phyloP scores from a whole-genome alignment of 2,113 vertebrate species.

The Paedocypris sp. region DNA sequence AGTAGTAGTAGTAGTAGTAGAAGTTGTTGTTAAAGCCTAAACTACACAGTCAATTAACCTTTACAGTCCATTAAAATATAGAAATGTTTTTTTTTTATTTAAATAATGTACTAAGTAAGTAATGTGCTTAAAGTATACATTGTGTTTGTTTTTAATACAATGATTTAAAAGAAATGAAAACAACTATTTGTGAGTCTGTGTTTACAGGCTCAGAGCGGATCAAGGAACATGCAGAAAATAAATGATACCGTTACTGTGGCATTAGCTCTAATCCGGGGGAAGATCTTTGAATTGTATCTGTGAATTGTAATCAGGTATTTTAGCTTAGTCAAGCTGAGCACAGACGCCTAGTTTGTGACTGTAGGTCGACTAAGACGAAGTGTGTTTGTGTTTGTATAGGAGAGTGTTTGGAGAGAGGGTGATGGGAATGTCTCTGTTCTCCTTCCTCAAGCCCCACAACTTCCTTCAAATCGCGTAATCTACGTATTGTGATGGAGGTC shows the following conservation, averaged over 20 bases:
- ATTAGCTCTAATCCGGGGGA: constrained; percentile 87
- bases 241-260: constrained; percentile 95
- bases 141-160: no score
- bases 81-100: no score
- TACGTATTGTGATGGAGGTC: constrained; percentile 90
- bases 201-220: constrained; percentile 81
- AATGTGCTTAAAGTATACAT: no score
- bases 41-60: no score
- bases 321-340: constrained; percentile 78
- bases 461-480: constrained; percentile 90
- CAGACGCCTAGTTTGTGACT: constrained; percentile 76
- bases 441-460: constrained; percentile 69
- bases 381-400: constrained; percentile 6
- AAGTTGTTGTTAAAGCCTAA: no score
- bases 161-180: no score
- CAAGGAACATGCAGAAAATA: constrained; percentile 82
- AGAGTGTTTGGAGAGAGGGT: neutral
- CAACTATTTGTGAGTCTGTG: constrained; percentile 76
- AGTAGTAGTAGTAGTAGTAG: no score
- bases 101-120: no score
- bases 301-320: constrained; percentile 99
- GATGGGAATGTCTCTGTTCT: constrained; percentile 51
- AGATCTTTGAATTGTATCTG: constrained; percentile 77
- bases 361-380: constrained; percentile 60
- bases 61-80: no score